Conservation (phyloP, 2,888 invertebrate species). For the Ypsolopha scabrella region DNA sequence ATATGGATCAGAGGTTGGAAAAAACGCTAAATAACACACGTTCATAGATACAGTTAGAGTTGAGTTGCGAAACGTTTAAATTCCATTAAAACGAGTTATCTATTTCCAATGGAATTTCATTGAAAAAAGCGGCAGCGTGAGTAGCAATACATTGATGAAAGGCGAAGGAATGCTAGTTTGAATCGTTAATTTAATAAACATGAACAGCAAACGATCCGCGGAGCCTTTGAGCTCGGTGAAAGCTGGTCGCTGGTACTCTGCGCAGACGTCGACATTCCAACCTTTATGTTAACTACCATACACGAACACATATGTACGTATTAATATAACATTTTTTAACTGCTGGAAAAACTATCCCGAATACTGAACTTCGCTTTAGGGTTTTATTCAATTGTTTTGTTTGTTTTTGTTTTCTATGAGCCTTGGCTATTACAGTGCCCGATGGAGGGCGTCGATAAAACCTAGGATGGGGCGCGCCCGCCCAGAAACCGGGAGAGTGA, state of each 20-base stretch:
- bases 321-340: conserved; percentile 1
- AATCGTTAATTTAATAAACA: conserved; percentile 63
- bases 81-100: not conserved
- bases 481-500: too few relatives aligned
- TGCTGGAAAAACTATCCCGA: not conserved
- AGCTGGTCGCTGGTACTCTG: conserved; percentile 34
- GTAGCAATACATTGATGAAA: conserved; percentile 3
- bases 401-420: too few relatives aligned
- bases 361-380: not conserved
- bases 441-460: too few relatives aligned
- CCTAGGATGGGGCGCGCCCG: too few relatives aligned
- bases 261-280: conserved; percentile 11
- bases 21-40: not conserved
- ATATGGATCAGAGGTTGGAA: not conserved
- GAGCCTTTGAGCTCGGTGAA: conserved; percentile 59
- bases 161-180: conserved; percentile 43
- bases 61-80: not conserved
- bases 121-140: conserved; percentile 2
- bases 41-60: not conserved
- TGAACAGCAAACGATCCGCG: conserved; percentile 35
- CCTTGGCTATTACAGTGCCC: too few relatives aligned
- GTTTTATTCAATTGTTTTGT: too few relatives aligned
- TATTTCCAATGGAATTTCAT: conserved; percentile 2
- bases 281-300: conserved; percentile 2
- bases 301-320: not conserved